Evolutionary conservation across 2,888 invertebrate species (phyloP).

Genomic region (Thumatha senex): DNA sequence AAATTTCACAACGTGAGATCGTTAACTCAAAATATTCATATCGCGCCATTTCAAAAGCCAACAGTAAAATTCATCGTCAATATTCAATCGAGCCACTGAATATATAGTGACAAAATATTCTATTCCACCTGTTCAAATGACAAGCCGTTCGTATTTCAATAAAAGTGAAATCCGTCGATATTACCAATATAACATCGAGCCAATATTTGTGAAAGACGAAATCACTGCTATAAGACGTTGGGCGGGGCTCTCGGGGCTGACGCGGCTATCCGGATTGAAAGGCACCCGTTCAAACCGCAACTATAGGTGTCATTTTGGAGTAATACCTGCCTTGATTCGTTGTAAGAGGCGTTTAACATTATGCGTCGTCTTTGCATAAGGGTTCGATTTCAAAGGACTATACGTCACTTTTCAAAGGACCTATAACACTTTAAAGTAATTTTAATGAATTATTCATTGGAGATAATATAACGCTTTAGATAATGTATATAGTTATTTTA

Average conservation of each 20-base stretch:
- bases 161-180: constrained; percentile 55
- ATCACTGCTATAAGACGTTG: constrained; percentile 44
- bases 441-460: background rate
- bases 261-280: background rate
- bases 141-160: constrained; percentile 46
- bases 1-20: too few relatives aligned
- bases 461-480: background rate
- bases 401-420: constrained; percentile 43
- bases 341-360: constrained; percentile 22
- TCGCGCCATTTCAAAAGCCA: too few relatives aligned
- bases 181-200: constrained; percentile 60
- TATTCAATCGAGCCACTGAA: background rate
- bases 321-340: constrained; percentile 14
- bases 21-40: too few relatives aligned
- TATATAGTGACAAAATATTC: constrained; percentile 5
- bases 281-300: constrained; percentile 9
- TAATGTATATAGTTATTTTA: too few relatives aligned
- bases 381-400: constrained; percentile 14
- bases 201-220: constrained; percentile 72
- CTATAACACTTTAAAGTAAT: background rate
- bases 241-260: background rate
- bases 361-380: constrained; percentile 36
- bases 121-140: constrained; percentile 10
- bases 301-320: constrained; percentile 25
- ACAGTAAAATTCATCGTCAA: background rate